Percentiles rank a stretch among this genome's conserved stretches.
These are phyloP conservation scores for Eulemur rubriventer DNA, from an alignment of 2,797 vertebrate species.

Conservation along the genomic window DNA sequence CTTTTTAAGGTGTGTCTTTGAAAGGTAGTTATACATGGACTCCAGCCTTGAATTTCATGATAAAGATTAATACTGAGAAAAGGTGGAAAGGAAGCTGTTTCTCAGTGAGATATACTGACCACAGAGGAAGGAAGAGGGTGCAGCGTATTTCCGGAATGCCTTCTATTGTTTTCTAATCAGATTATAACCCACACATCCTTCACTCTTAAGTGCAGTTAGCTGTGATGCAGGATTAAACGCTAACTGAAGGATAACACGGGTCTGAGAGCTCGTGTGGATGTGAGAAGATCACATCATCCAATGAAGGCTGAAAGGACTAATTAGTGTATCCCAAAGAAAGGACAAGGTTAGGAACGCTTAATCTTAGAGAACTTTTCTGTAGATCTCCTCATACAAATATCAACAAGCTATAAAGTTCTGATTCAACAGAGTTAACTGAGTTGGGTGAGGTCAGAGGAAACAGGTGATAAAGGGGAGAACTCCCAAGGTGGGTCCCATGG, in stretches of 20 bases:
- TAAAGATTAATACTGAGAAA: not conserved
- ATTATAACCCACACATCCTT: not conserved
- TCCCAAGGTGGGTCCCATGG: not conserved
- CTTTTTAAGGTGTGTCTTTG: not conserved
- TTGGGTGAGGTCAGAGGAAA: not conserved
- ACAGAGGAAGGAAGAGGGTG: not conserved
- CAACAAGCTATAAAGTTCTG: not conserved
- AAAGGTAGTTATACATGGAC: not conserved
- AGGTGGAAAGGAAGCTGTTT: not conserved
- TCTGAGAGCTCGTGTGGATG: not conserved
- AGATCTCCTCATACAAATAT: not conserved
- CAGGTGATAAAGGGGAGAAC: not conserved
- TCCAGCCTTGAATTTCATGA: not conserved
- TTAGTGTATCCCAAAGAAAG: not conserved
- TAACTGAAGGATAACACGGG: not conserved
- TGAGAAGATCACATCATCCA: not conserved
- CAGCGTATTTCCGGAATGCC: fast-evolving
- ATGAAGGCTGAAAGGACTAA: not conserved
- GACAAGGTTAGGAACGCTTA: not conserved
- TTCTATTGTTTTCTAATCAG: not conserved
- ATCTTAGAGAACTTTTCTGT: not conserved
- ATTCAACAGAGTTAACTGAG: not conserved
- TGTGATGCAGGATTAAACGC: not conserved
- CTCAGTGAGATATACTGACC: not conserved
- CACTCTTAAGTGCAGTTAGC: not conserved